phyloP scores from a whole-genome alignment of 2,888 invertebrate genomes.

The Gerris lacustris region DNA sequence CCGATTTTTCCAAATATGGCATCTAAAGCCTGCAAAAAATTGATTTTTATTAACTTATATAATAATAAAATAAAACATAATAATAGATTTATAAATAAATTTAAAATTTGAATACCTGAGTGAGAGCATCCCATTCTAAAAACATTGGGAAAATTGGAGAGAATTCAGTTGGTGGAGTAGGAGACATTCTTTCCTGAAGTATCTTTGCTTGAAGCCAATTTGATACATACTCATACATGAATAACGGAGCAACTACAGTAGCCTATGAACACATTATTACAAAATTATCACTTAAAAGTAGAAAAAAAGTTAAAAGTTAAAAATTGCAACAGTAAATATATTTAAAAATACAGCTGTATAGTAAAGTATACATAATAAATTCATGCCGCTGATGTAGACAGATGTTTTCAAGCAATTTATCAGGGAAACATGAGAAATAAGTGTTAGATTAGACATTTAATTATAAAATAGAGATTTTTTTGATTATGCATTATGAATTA shows the following conservation, averaged over 20 bases:
- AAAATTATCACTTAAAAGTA: background rate
- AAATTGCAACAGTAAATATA: no score
- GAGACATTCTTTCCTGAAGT: slow-evolving; percentile 46
- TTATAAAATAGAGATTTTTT: background rate
- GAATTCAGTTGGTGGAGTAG: slow-evolving; percentile 39
- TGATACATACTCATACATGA: slow-evolving; percentile 71
- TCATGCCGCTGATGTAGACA: no score
- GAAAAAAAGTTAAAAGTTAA: no score
- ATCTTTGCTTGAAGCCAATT: slow-evolving; percentile 68
- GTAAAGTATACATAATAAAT: no score
- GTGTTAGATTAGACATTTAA: no score
- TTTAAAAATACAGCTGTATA: no score
- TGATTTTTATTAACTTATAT: no score
- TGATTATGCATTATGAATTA: background rate
- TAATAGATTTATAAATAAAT: background rate
- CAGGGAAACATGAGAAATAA: no score
- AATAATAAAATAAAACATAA: background rate
- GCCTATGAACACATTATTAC: slow-evolving; percentile 42
- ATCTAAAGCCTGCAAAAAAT: slow-evolving; percentile 52
- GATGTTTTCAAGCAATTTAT: no score
- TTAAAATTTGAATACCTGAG: slow-evolving; percentile 33
- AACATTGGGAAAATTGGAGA: slow-evolving; percentile 49
- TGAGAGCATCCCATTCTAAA: slow-evolving; percentile 74
- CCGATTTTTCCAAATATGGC: slow-evolving; percentile 69
- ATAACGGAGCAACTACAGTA: slow-evolving; percentile 64